phyloP scores from a whole-genome alignment of 2,888 invertebrate genomes.

The Luperina testacea region DNA sequence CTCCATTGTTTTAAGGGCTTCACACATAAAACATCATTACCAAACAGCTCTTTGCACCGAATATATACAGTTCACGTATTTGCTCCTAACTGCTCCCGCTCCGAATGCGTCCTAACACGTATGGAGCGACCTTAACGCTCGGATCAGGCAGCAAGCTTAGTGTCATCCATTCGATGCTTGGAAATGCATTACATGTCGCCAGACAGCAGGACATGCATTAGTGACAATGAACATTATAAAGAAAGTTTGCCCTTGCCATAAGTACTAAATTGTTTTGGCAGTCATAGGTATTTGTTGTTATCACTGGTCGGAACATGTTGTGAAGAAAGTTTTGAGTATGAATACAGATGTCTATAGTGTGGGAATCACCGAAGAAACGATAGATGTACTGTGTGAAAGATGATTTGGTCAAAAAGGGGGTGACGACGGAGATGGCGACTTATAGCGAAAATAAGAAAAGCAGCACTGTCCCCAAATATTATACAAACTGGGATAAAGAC shows the following conservation, averaged over 20 bases:
- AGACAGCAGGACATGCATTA: slow-evolving; percentile 58
- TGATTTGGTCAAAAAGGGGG: not conserved
- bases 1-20: not conserved
- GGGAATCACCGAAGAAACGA: not conserved
- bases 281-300: not conserved
- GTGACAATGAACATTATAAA: slow-evolving; percentile 36
- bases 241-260: slow-evolving; percentile 39
- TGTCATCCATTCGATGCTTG: slow-evolving; percentile 63
- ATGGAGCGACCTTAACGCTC: slow-evolving; percentile 46
- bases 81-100: slow-evolving; percentile 17
- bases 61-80: slow-evolving; percentile 40
- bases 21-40: not conserved
- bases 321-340: not conserved
- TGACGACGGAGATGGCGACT: too few species aligned
- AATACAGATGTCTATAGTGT: too few species aligned
- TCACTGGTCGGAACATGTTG: not conserved
- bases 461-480: too few species aligned
- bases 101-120: slow-evolving; percentile 30
- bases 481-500: not conserved
- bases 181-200: slow-evolving; percentile 76
- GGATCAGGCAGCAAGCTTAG: slow-evolving; percentile 53
- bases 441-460: not conserved
- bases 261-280: not conserved
- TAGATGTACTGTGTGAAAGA: not conserved
- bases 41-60: not conserved